Evolutionary conservation across 1,140 invertebrate species (phyloP).

Genomic region (Heliothis subflexa): DNA sequence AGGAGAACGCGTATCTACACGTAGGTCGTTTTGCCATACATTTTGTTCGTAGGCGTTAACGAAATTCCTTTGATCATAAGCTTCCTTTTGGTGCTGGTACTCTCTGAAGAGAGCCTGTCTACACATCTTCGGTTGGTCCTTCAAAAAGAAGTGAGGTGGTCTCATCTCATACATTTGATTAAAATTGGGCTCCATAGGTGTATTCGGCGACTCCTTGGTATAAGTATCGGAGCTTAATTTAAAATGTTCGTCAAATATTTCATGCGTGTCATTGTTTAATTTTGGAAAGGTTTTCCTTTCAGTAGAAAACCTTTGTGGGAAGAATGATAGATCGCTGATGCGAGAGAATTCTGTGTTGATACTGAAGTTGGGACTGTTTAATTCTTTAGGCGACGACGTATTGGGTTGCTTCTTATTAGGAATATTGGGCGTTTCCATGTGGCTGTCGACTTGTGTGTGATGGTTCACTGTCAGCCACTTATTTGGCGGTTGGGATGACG

Average conservation of each 20-base stretch:
- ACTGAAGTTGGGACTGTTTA: conserved; percentile 80
- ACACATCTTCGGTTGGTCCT: conserved; percentile 70
- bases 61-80: conserved; percentile 58
- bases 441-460: conserved; percentile 56
- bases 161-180: conserved; percentile 58
- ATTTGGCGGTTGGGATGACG: conserved; percentile 66
- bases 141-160: conserved; percentile 58
- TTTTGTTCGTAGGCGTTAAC: conserved; percentile 62
- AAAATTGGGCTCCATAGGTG: conserved; percentile 59
- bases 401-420: conserved; percentile 75
- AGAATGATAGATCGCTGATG: conserved; percentile 81
- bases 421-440: conserved; percentile 64
- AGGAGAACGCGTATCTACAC: conserved; percentile 66
- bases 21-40: conserved; percentile 71
- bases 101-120: conserved; percentile 77
- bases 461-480: conserved; percentile 71
- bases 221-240: conserved; percentile 82
- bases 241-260: conserved; percentile 68
- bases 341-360: conserved; percentile 81
- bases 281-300: conserved; percentile 77
- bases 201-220: conserved; percentile 82
- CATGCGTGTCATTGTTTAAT: conserved; percentile 75
- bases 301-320: conserved; percentile 82
- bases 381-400: conserved; percentile 81
- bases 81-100: conserved; percentile 60